A percentile compares a stretch with the other conserved stretches of the same genome.
Evolutionary conservation across 2,888 invertebrate genomes (phyloP).

Genomic region (Habrosyne pyritoides): DNA sequence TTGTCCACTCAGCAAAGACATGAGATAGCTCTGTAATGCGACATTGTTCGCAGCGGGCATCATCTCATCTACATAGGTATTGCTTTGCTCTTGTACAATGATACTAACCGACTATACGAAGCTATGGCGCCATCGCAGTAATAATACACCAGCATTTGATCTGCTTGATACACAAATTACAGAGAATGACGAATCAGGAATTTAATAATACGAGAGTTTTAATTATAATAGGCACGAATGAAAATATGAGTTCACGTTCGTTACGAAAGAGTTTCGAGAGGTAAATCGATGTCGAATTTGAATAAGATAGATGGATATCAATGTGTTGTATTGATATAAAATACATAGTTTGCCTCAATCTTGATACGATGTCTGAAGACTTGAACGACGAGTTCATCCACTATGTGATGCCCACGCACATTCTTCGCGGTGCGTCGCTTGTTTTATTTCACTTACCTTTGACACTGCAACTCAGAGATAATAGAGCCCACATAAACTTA

Average conservation of each 20-base stretch:
- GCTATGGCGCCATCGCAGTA: slow-evolving; percentile 39
- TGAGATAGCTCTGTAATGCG: slow-evolving; percentile 53
- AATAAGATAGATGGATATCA: background rate
- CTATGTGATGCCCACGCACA: slow-evolving; percentile 43
- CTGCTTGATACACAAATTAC: slow-evolving; percentile 26
- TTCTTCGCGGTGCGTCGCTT: slow-evolving; percentile 30
- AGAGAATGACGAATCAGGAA: slow-evolving; percentile 31
- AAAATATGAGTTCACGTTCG: background rate
- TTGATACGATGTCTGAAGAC: slow-evolving; percentile 6
- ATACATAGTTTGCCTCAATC: background rate
- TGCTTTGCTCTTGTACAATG: slow-evolving; percentile 58
- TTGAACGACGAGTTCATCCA: slow-evolving; percentile 9
- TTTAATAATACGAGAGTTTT: slow-evolving; percentile 11
- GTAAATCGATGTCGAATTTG: background rate
- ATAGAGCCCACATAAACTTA: slow-evolving; percentile 38
- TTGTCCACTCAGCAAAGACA: slow-evolving; percentile 42
- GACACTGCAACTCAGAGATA: slow-evolving; percentile 21
- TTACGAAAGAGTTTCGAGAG: background rate
- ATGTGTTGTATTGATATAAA: background rate
- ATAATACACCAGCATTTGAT: slow-evolving; percentile 33
- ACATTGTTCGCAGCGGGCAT: slow-evolving; percentile 64
- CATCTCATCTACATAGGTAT: slow-evolving; percentile 55
- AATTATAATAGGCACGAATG: slow-evolving; percentile 9
- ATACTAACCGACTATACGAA: slow-evolving; percentile 39
- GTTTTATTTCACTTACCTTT: slow-evolving; percentile 39